Conservation (phyloP, 2,113 vertebrate genomes). For the Ctenodactylus gundi region DNA sequence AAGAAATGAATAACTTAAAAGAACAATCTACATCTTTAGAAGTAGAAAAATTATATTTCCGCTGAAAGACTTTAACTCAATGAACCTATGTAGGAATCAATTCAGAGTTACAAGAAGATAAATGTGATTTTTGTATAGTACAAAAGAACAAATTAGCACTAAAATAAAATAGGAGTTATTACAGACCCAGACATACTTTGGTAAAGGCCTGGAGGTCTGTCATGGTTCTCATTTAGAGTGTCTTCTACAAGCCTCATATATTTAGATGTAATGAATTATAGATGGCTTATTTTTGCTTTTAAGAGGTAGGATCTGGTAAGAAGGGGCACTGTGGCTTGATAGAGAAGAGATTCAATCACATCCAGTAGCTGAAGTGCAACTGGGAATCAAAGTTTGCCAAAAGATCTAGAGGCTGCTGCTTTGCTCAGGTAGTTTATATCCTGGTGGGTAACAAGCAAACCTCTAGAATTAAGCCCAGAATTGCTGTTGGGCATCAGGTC, state of each 20-base stretch:
- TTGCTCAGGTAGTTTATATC: neutral
- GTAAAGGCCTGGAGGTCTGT: rapidly evolving
- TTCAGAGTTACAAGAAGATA: neutral
- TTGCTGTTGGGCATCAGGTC: too few species aligned
- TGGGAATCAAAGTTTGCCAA: neutral
- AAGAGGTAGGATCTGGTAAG: too few species aligned
- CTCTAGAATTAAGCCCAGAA: neutral
- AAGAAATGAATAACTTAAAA: neutral
- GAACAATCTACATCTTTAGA: neutral
- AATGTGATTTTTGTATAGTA: neutral
- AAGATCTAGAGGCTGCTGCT: neutral
- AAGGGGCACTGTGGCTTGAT: neutral
- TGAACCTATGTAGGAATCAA: neutral
- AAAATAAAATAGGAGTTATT: neutral
- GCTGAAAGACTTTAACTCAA: neutral
- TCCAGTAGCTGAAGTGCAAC: neutral
- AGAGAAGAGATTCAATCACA: too few species aligned
- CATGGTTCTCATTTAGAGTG: too few species aligned
- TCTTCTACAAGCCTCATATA: too few species aligned
- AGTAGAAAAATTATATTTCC: neutral
- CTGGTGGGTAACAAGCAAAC: neutral
- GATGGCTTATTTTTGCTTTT: too few species aligned
- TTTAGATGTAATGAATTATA: too few species aligned
- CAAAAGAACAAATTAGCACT: neutral
- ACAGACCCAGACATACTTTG: neutral